Evolutionary conservation across 2,113 vertebrate species (phyloP), one percentile per base, ranked within the genome.

Genomic region (Agelaius phoeniceus): DNA sequence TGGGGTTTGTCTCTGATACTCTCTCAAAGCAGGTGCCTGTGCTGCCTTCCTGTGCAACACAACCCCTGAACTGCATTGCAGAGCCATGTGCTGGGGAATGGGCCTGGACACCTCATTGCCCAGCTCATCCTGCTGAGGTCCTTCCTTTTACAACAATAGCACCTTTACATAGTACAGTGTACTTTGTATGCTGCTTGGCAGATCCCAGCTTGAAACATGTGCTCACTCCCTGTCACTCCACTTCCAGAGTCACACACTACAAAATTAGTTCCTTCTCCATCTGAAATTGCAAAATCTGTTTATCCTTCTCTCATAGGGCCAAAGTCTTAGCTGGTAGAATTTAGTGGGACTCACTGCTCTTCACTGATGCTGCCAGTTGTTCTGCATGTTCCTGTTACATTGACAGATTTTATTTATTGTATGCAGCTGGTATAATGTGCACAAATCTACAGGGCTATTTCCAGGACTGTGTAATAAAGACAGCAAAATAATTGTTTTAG

Each of bases 171-270:
- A 35, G 23, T 0, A 22, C 8, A 51, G 13, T 10, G 30, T 3
- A 51, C 20, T 82, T 51, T 12, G 13, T 4, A 30, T 22, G 15
- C 41, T 41, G 54, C 55, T 59, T 31, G 41, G 44, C 37, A 80
- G 37, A 69, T 41, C 55, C 41, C 49, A 35, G 0, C 51, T 23
- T 72, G 55, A 69, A 17, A 48, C 26, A 10, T 2, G 9, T 2
- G 0, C n/a, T 81, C 1, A 0, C 15, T 78, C 58, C 10, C 33
- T 23, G 35, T 39, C 52, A 16, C 37, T 37, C 43, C 26, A 17
- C 21, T 67, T 77, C 14, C n/a, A 74, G 57, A 67, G 21, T 46
- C 19, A 58, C 31, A 71, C 23, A 49, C 41, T 61, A 81, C 66
- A 63, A 77, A 86, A 43, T 54, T 3, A 41, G 11, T 35, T 87